These are phyloP conservation scores for Apantesis nais DNA, from an alignment of 2,888 invertebrate species.

Conservation along the genomic window DNA sequence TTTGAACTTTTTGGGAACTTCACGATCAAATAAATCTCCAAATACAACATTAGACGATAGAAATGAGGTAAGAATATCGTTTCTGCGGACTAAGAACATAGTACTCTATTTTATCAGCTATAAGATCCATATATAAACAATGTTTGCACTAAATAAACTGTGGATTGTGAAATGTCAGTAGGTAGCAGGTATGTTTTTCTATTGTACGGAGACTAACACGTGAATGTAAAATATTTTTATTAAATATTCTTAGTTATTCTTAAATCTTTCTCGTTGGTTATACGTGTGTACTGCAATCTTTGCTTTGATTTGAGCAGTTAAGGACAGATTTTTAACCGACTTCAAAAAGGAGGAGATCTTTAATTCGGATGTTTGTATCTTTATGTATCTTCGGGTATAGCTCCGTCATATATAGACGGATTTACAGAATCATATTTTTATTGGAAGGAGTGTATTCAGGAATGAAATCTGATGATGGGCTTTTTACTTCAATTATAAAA, in stretches of 20 bases:
- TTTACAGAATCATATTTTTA: no score
- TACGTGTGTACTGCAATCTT: background rate
- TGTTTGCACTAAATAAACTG: background rate
- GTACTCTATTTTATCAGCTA: background rate
- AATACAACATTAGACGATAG: background rate
- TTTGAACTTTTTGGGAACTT: constrained; percentile 15
- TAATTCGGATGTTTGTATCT: no score
- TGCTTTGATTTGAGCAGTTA: background rate
- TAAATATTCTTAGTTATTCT: background rate
- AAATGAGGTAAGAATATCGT: constrained; percentile 6
- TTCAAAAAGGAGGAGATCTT: no score
- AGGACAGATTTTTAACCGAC: no score
- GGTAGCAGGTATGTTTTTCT: background rate
- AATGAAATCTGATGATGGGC: no score
- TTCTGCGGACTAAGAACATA: background rate
- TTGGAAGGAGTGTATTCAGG: no score
- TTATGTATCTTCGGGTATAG: no score
- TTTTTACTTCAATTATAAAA: background rate
- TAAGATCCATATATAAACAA: background rate
- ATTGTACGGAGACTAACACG: no score
- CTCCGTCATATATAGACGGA: no score
- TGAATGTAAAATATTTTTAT: background rate
- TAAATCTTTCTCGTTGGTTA: background rate
- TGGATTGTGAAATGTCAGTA: background rate
- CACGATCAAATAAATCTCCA: background rate